Base-by-base conservation (phyloP, 2,888 invertebrate species). In the Dichetophora obliterata region DNA sequence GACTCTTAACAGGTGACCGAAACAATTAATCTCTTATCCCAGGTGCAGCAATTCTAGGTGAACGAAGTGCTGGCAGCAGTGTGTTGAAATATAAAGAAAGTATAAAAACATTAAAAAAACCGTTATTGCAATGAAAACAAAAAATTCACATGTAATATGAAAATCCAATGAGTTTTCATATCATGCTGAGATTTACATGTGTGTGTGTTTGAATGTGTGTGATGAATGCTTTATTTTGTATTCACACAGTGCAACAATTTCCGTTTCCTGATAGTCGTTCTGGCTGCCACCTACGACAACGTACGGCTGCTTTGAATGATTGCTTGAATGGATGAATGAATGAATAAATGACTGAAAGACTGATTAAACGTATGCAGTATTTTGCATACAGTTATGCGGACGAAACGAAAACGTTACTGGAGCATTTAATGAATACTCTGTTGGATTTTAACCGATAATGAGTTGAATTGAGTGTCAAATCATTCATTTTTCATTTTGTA, bases 191-290 rank as follows among this genome's bases (percentile, higher is more conserved):
- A 59, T 59, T 59, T 27, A 24, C 11, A 59, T 59, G 57, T 24
- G 8, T 24, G 5, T 22, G 8, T 6, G 6, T 14, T 16, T 24
- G 57, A 24, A 19, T 8, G 57, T 27, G 57, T 59, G 57, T 24
- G 52, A 19, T 5, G 9, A 43, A 43, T 43, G 31, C 52, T 31
- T 31, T 54, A 69, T 54, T 54, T 69, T 54, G 34, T 34, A 63
- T 63, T 63, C 63, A 31, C 63, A 14, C 2, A 63, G 63, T 77
- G 75, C 75, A 79, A 78, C 80, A 79, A 80, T 79, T 79, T 80
- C 80, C 80, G 79, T 72, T 80, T 78, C 79, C 79, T 59, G 14
- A 31, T 59, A 61, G 65, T n/a, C 22, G 43, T 27, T 63, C 27
- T 37, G 37, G n/a, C 37, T 48, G 48, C 57, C 50, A 43, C 68